Base-by-base conservation (phyloP, 2,888 invertebrate species). In the Gastracanthus pulcherrimus region DNA sequence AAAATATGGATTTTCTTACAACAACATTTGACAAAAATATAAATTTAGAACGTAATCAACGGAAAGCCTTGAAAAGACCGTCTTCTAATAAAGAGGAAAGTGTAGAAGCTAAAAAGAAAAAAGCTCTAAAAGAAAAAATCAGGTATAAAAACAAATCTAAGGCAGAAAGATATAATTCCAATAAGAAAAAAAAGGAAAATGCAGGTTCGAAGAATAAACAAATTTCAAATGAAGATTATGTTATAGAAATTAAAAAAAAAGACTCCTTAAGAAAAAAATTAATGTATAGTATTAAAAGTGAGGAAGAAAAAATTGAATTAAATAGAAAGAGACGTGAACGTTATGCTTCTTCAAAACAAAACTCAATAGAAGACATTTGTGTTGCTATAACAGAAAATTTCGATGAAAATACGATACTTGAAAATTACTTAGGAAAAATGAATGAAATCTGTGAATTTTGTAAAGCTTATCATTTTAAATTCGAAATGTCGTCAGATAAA, bases 381-480 rank as follows among this genome's bases (percentile, higher is more conserved):
- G 38, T 9, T 38, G 38, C 5, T 7, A 38, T 7, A 38, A 7
- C 38, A 7, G 38, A 38, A 7, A n/a, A 19, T 26, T 31, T 62
- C 23, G 29, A 29, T 72, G 38, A 58, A 72, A 19, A 72, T 72
- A 0, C 4, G 1, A 29, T 45, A 13, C 0, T 29, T 19, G 58
- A 72, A 72, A 34, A 58, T 58, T 72, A 55, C 29, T 48, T 45
- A 29, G 51, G 70, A 31, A 51, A n/a, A n/a, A n/a, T n/a, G n/a
- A n/a, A n/a, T n/a, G n/a, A n/a, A n/a, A n/a, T n/a, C n/a, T n/a
- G n/a, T 36, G 19, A 51, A 4, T 34, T 29, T 58, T 72, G 72
- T 72, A 7, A 72, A 58, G 72, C 72, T n/a, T 13, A 34, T 29
- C 58, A 72, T 38, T 72, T 72, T 72, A n/a, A 51, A 9, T 58